Base-by-base conservation (phyloP, 2,888 invertebrate genomes). In the Balanococcus diminutus region DNA sequence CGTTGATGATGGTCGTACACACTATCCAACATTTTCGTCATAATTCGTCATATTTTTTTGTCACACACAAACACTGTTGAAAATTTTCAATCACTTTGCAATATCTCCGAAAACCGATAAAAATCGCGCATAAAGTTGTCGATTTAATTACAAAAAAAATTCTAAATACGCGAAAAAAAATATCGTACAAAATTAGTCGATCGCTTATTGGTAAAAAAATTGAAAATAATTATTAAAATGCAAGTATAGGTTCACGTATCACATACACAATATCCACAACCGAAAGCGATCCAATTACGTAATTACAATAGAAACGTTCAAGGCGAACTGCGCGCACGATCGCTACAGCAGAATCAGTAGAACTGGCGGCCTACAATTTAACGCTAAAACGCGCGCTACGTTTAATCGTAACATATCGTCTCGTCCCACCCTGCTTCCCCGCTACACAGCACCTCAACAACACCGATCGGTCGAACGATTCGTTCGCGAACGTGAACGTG, bases 251-350 rank as follows among this genome's bases (percentile, higher is more conserved):
- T 67, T 14, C 1, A 67, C 67, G 67, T 67, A 67, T 67, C 14
- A 16, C 67, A 67, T 28, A 67, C 67, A 67, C 67, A 16, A 61
- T 67, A 28, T 67, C 11, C 67, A 67, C 67, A 67, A 67, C 67
- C 67, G 67, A 67, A 67, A 67, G 31, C 67, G 67, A 67, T 22
- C 61, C 56, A 61, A 83, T 83, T 83, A 83, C 83, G 61, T 83
- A 83, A 83, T 83, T 83, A 83, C 83, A 36, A 83, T 32, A 22
- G 56, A 83, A 83, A 61, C 56, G 83, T 83, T 83, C 83, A 83
- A 83, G 83, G 83, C 83, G 32, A 83, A 32, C 56, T 61, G 83
- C 75, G 75, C 75, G 75, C 75, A 36, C 75, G 75, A 36, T 79
- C 31, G 36, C 31, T 11, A 79, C n/a, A 79, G 75, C 9, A 36